phyloP scores from a whole-genome alignment of 2,888 invertebrate species.

The Caenorhabditis panamensis region DNA sequence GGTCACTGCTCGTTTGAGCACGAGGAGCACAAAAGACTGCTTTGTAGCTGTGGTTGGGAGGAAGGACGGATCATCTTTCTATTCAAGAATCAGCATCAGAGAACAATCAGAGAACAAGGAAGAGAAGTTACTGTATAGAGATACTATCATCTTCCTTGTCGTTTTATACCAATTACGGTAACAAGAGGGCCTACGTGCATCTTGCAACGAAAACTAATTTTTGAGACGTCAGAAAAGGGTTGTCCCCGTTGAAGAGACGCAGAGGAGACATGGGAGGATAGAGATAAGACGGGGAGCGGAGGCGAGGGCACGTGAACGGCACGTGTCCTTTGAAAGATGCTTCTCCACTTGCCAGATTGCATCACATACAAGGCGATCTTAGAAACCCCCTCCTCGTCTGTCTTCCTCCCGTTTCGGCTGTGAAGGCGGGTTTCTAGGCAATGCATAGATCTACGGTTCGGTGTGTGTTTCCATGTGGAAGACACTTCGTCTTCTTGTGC shows the following conservation, averaged over 20 bases:
- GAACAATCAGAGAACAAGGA: neutral
- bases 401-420: neutral
- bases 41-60: neutral
- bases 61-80: neutral
- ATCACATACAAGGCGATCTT: conserved; percentile 43
- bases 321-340: conserved; percentile 48
- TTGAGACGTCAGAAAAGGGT: conserved; percentile 26
- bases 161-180: conserved; percentile 50
- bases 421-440: neutral
- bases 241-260: conserved; percentile 46
- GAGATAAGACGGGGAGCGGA: conserved; percentile 14
- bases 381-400: neutral
- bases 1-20: neutral
- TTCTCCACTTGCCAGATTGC: conserved; percentile 47
- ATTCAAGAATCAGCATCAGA: conserved; percentile 3
- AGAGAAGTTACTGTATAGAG: neutral
- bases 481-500: neutral
- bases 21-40: neutral
- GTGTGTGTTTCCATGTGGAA: conserved; percentile 14
- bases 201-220: conserved; percentile 33
- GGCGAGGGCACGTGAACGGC: conserved; percentile 35
- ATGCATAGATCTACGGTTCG: neutral
- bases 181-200: conserved; percentile 35
- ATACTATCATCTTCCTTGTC: conserved; percentile 3
- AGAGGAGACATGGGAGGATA: conserved; percentile 24